Evolutionary conservation across 2,888 invertebrate species (phyloP), one percentile per base, ranked within the genome.

Genomic region (Plebejus argus): DNA sequence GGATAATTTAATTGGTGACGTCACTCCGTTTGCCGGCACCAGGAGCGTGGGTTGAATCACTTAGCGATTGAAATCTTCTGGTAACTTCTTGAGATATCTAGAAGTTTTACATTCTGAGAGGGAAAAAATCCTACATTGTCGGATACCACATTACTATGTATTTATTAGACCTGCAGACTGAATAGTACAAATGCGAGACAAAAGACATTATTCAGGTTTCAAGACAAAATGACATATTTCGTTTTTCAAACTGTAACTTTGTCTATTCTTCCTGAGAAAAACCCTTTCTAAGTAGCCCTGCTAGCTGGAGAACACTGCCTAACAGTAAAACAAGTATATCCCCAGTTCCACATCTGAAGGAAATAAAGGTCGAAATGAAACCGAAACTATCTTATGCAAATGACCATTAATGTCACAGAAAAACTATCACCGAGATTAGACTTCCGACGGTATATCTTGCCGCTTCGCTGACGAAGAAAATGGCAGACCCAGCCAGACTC

Each of bases 1-100:
- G 82, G 80, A 80, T 82, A 81, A 83, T 82, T 82, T 80, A 82
- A 83, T 82, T 83, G 82, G 82, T 83, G 81, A 80, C 82, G 82
- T 82, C 82, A 83, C 80, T 82, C 82, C 82, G 81, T 82, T 82
- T 78, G 70, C 78, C 76, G 75, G 74, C 78, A 76, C 79, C 77
- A 75, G 56, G 23, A 35, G 77, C 79, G 76, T 66, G 66, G 66
- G 66, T 70, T 76, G 70, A 56, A 76, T 72, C 66, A 79, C 77
- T 78, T 56, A 28, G 56, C 70, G 49, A 77, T 33, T 15, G 74
- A 49, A 74, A 49, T 74, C 45, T 49, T 74, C 53, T 49, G 12
- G 66, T 12, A 49, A 49, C 23, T 74, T 74, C 28, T 49, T 20
- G 20, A 74, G 49, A 53, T 28, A 33, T 66, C 28, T 33, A 66